Evolutionary conservation across 2,888 invertebrate species (phyloP).

Genomic region (Cataglyphis cursor): DNA sequence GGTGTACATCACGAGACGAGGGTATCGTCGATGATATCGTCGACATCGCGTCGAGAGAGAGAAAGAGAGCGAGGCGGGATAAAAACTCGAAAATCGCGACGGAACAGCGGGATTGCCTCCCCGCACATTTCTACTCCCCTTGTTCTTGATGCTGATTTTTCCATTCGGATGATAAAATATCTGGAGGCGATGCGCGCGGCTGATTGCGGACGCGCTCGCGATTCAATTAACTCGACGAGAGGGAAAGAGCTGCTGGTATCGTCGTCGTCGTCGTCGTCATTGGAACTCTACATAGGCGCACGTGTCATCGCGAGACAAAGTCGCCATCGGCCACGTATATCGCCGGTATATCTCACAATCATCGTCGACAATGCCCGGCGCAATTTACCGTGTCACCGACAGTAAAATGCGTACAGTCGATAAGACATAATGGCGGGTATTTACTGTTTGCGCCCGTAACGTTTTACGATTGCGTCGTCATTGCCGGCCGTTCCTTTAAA

Average conservation of each 20-base stretch:
- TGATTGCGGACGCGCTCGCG: conserved; percentile 49
- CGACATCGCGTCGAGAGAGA: background rate
- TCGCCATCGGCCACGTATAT: conserved; percentile 45
- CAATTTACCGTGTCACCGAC: conserved; percentile 41
- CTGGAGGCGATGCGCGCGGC: conserved; percentile 49
- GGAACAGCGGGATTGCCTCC: conserved; percentile 5
- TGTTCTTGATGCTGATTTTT: conserved; percentile 52
- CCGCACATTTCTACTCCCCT: background rate
- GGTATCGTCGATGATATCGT: conserved; percentile 36
- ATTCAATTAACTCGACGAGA: conserved; percentile 55
- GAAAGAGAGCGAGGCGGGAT: conserved; percentile 14
- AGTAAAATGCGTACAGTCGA: conserved; percentile 56
- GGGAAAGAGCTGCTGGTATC: conserved; percentile 10
- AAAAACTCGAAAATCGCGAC: conserved; percentile 52
- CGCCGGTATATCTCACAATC: conserved; percentile 49
- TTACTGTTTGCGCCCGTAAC: conserved; percentile 48
- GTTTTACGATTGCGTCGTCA: conserved; percentile 40
- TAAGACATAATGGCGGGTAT: conserved; percentile 58
- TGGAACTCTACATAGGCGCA: conserved; percentile 1
- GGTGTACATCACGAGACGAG: conserved; percentile 29
- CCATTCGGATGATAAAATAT: conserved; percentile 47
- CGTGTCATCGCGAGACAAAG: conserved; percentile 36
- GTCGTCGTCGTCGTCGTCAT: conserved; percentile 26
- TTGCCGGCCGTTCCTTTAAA: background rate
- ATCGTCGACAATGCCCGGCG: conserved; percentile 29